phyloP scores from a whole-genome alignment of 2,113 vertebrate genomes.

The Sisor rabdophorus region DNA sequence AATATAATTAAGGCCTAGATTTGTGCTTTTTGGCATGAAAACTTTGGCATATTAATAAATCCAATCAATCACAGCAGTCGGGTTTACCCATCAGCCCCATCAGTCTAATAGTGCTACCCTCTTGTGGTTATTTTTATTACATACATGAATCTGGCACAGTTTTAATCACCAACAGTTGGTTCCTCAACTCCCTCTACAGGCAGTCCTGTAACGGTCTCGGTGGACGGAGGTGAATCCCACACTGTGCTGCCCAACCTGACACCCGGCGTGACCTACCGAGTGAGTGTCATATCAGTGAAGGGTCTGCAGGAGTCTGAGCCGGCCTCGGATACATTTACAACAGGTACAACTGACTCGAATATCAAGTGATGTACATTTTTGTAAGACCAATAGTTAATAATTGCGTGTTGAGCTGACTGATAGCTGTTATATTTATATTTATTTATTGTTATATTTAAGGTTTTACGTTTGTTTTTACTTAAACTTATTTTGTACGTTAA shows the following conservation, averaged over 20 bases:
- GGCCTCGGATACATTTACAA: slow-evolving; percentile 73
- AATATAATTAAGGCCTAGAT: neutral
- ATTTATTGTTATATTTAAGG: no score
- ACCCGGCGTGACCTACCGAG: slow-evolving; percentile 78
- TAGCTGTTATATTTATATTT: no score
- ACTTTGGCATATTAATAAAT: slow-evolving; percentile 7
- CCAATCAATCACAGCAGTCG: neutral
- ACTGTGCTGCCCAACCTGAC: slow-evolving; percentile 71
- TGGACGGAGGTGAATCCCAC: slow-evolving; percentile 74
- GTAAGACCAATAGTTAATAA: no score
- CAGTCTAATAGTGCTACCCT: neutral
- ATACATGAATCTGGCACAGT: neutral
- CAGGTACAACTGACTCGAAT: slow-evolving; percentile 69
- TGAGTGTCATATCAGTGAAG: slow-evolving; percentile 79
- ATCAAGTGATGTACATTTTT: no score
- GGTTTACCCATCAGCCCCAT: neutral
- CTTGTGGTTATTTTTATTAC: neutral
- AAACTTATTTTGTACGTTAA: no score
- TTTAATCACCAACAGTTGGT: neutral
- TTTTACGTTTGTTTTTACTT: no score
- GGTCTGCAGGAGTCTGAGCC: slow-evolving; percentile 91
- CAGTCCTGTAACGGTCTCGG: slow-evolving; percentile 65
- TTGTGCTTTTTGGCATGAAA: neutral
- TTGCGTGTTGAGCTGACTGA: no score
- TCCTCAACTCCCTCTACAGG: slow-evolving; percentile 63